These are phyloP conservation scores for Muscidifurax raptorellus DNA, from an alignment of 1,140 invertebrate species.

Conservation along the genomic window DNA sequence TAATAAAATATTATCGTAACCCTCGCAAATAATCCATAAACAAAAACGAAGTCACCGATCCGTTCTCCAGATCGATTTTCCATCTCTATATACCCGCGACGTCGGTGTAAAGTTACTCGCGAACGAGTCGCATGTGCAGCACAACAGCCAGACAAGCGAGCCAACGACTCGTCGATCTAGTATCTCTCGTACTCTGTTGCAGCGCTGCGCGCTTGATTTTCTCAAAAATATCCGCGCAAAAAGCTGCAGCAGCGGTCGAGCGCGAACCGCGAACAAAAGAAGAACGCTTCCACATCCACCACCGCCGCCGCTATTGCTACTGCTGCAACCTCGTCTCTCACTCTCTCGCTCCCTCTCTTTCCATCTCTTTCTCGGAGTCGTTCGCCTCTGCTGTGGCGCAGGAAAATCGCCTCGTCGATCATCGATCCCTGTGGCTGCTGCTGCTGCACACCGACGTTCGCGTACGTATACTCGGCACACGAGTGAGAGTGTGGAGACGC, in stretches of 20 bases:
- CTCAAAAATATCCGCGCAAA: constrained; percentile 19
- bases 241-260: not conserved
- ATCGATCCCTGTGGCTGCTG: not conserved
- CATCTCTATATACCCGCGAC: not conserved
- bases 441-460: not conserved
- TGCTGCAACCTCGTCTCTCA: constrained; percentile 7
- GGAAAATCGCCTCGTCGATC: constrained; percentile 21
- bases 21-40: too few relatives aligned
- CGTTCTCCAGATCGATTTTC: not conserved
- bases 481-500: not conserved
- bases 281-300: not conserved
- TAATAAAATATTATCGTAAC: too few relatives aligned
- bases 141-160: not conserved
- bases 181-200: not conserved
- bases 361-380: constrained; percentile 18
- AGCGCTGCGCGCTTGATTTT: constrained; percentile 4
- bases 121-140: not conserved
- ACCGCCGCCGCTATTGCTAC: too few relatives aligned
- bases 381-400: not conserved
- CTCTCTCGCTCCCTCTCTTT: constrained; percentile 13
- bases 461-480: not conserved
- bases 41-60: too few relatives aligned
- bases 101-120: not conserved
- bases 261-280: constrained; percentile 19
- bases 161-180: not conserved